phyloP scores from a whole-genome alignment of 2,888 invertebrate genomes.

The Agrypnus murinus region DNA sequence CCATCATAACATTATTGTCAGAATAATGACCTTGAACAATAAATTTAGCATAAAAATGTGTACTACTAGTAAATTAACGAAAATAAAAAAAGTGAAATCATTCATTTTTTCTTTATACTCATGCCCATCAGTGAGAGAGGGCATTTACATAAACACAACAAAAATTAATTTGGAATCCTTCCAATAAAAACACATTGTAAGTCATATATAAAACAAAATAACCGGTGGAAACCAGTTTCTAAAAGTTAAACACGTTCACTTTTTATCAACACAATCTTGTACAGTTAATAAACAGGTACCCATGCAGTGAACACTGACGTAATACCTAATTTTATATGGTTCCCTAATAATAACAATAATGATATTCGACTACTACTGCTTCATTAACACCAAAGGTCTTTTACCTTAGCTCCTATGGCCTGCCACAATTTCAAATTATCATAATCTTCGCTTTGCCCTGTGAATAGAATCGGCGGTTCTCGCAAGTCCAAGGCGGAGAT shows the following conservation, averaged over 20 bases:
- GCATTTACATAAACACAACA: conserved; percentile 22
- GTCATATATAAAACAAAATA: conserved; percentile 22
- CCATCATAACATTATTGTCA: too few species aligned
- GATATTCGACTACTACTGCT: conserved; percentile 3
- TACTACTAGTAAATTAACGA: too few species aligned
- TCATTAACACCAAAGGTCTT: background rate
- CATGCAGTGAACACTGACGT: conserved; percentile 9
- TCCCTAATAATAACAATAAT: conserved; percentile 1
- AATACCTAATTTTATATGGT: conserved; percentile 15
- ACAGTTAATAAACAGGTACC: conserved; percentile 37
- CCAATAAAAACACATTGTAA: conserved; percentile 24
- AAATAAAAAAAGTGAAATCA: too few species aligned
- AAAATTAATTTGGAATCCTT: conserved; percentile 21
- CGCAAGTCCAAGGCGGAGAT: conserved; percentile 81
- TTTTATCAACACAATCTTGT: conserved; percentile 33
- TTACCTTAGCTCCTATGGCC: conserved; percentile 84
- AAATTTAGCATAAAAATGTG: too few species aligned
- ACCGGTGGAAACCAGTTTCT: conserved; percentile 21
- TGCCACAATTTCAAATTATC: conserved; percentile 88
- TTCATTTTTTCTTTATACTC: background rate
- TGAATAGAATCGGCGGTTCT: conserved; percentile 81
- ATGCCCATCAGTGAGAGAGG: too few species aligned
- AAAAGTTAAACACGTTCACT: conserved; percentile 37
- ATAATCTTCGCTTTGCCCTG: conserved; percentile 86
- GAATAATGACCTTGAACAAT: too few species aligned